Evolutionary conservation across 2,797 vertebrate species (phyloP).

Genomic region (Diglossa cyanea): DNA sequence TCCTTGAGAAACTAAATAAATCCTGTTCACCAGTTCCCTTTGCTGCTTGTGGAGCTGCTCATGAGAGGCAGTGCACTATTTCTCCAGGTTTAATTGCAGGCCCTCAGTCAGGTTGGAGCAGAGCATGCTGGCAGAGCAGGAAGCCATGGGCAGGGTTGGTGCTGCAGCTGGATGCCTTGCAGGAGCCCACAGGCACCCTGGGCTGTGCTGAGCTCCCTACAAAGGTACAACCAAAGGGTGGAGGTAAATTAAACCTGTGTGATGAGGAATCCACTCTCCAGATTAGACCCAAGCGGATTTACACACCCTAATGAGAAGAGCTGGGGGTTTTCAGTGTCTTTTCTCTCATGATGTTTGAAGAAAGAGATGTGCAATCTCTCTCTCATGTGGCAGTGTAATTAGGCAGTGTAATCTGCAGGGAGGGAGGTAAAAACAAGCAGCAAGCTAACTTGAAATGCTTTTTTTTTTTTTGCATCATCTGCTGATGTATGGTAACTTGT

Average conservation of each 20-base stretch:
- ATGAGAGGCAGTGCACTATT: slow-evolving; percentile 11
- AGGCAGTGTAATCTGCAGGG: background rate
- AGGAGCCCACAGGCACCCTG: background rate
- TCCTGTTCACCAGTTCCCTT: background rate
- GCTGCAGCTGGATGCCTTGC: background rate
- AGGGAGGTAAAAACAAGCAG: background rate
- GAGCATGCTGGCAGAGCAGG: background rate
- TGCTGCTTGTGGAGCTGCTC: background rate
- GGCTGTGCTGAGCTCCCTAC: background rate
- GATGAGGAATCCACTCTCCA: background rate
- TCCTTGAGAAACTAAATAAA: slow-evolving; percentile 63
- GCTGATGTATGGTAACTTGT: background rate
- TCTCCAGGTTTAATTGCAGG: slow-evolving; percentile 39
- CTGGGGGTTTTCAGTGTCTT: background rate
- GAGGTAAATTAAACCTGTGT: background rate
- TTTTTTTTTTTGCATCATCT: background rate
- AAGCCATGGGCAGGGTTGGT: background rate
- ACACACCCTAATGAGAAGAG: background rate
- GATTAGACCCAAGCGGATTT: background rate
- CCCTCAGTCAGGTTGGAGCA: background rate
- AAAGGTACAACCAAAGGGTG: background rate
- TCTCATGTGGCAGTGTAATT: background rate
- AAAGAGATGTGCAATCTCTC: background rate
- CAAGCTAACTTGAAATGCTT: background rate
- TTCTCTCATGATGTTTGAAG: background rate